Conservation (phyloP, 2,113 vertebrate species). For the Hemiscyllium ocellatum region DNA sequence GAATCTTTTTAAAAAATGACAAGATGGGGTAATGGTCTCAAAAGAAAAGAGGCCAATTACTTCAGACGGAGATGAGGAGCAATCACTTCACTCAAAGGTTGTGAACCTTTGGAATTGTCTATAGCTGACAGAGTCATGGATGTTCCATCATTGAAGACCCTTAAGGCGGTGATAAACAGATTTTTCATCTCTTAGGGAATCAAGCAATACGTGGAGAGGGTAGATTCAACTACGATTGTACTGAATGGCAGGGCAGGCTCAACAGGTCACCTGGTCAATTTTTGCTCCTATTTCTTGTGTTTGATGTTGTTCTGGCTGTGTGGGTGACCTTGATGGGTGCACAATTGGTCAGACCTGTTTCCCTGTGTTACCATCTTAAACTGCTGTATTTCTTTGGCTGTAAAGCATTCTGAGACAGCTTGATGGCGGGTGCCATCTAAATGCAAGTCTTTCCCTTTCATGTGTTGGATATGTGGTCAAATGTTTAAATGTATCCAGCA, state of each 20-base stretch:
- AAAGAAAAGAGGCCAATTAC: neutral
- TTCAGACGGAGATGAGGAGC: neutral
- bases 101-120: neutral
- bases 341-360: neutral
- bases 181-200: too few relatives aligned
- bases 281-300: neutral
- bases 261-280: neutral
- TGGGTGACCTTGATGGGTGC: neutral
- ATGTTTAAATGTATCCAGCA: neutral
- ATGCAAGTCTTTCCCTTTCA: neutral
- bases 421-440: neutral
- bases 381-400: neutral
- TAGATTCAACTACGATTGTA: neutral
- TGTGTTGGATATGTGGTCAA: neutral
- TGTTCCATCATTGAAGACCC: too few relatives aligned
- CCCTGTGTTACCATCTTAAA: neutral
- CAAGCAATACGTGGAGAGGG: neutral
- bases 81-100: neutral
- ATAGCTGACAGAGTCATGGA: too few relatives aligned
- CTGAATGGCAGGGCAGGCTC: neutral
- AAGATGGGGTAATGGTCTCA: neutral
- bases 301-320: neutral
- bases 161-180: too few relatives aligned
- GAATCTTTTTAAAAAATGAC: too few relatives aligned
- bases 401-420: neutral